A percentile compares a stretch with the other conserved stretches of the same genome.
These are phyloP conservation scores for Amblyteles armatorius DNA, from an alignment of 2,888 invertebrate genomes.

Conservation along the genomic window DNA sequence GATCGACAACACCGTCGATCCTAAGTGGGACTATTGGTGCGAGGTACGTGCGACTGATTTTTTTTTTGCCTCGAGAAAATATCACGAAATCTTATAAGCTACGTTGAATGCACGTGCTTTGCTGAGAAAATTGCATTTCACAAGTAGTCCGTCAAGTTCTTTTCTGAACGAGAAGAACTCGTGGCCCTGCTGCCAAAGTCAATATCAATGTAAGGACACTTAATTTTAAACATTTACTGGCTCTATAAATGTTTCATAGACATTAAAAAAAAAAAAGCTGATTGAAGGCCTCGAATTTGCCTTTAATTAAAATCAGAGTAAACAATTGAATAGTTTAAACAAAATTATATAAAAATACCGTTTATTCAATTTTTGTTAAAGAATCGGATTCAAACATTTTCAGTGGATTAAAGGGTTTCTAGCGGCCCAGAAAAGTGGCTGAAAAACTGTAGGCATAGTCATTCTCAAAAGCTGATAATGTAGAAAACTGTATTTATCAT, in stretches of 20 bases:
- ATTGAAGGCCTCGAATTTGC: background rate
- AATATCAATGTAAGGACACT: slow-evolving; percentile 45
- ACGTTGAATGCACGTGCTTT: slow-evolving; percentile 78
- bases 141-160: slow-evolving; percentile 46
- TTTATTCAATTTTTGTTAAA: too few species aligned
- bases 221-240: background rate
- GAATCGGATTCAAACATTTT: too few species aligned
- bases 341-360: too few species aligned
- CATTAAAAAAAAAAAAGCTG: background rate
- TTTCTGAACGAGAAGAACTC: slow-evolving; percentile 36
- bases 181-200: slow-evolving; percentile 22
- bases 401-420: too few species aligned
- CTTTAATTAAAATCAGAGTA: background rate
- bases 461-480: too few species aligned
- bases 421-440: too few species aligned
- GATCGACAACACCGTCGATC: slow-evolving; percentile 97
- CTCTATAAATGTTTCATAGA: background rate
- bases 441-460: too few species aligned
- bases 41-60: slow-evolving; percentile 90
- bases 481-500: too few species aligned
- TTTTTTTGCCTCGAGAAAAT: background rate
- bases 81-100: slow-evolving; percentile 30
- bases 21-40: slow-evolving; percentile 99
- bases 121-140: slow-evolving; percentile 68
- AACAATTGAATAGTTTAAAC: background rate